Base-by-base conservation (phyloP, 2,888 invertebrate species). In the Gymnosoma rotundatum region DNA sequence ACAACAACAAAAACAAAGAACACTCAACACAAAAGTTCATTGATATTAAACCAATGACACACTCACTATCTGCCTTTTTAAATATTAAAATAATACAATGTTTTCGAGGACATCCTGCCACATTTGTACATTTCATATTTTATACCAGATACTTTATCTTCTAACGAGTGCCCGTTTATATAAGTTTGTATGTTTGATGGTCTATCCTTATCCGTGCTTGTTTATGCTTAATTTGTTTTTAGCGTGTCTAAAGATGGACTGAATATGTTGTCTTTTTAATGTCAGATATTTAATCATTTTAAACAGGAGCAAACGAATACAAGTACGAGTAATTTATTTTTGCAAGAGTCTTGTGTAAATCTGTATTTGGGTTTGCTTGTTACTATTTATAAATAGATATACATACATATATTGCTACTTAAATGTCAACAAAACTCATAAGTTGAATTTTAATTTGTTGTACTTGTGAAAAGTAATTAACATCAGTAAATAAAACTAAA, bases 231-330 rank as follows among this genome's bases (percentile, higher is more conserved):
- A 84, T 84, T 84, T 84, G 81, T 61, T 81, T 84, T 81, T 84
- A 78, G 84, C 84, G 84, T 84, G 84, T 81, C 84, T 78, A 81
- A 84, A 81, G 84, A 84, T 81, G 84, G 66, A 84, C 84, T 81
- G 66, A 69, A 67, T 74, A 81, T 81, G 84, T 84, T 84, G 84
- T 84, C 84, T 81, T 81, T 81, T 84, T 84, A 84, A 84, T 84
- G 78, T 74, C 84, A 61, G 84, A 60, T 70, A 81, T 78, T 84
- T 78, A 78, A 81, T 84, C 84, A 84, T 56, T 58, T 74, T 70
- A 36, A 73, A 52, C 38, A 70, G 58, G 52, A 64, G 74, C 54
- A 70, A n/a, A 58, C 32, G 38, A 67, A 20, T 73, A 61, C 36
- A 36, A n/a, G 16, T n/a, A 7, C 4, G 3, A 12, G 45, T 16